Conservation (phyloP, 2,888 invertebrate species). For the Erebia aethiops region DNA sequence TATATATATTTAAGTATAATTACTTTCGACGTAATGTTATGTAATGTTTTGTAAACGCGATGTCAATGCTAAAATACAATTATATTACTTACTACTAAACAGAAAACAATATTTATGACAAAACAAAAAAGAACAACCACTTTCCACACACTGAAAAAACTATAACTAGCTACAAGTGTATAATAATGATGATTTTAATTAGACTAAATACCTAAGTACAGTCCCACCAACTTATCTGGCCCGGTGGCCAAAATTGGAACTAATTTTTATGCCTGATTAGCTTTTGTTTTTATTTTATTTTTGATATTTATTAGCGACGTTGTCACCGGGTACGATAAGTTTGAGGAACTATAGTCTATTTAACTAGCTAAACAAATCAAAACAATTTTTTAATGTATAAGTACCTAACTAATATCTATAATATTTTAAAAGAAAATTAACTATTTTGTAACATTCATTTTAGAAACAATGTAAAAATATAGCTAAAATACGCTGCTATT, state of each 20-base stretch:
- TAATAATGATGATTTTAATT: background rate
- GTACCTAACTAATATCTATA: background rate
- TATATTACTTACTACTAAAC: background rate
- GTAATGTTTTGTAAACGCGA: too few species aligned
- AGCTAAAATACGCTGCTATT: slow-evolving; percentile 19
- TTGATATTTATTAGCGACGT: too few species aligned
- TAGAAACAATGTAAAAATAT: slow-evolving; percentile 20
- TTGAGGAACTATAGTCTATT: background rate
- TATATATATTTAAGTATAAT: too few species aligned
- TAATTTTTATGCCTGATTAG: too few species aligned
- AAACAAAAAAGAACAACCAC: background rate
- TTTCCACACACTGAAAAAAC: background rate
- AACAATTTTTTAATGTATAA: too few species aligned
- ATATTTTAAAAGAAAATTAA: background rate
- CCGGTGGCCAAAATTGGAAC: too few species aligned
- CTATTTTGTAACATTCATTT: background rate
- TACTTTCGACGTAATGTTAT: too few species aligned
- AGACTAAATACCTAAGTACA: background rate
- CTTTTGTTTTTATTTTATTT: too few species aligned
- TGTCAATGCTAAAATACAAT: too few species aligned
- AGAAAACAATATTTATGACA: background rate
- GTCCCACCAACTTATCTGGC: too few species aligned
- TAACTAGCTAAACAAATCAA: background rate
- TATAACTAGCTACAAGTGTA: background rate
- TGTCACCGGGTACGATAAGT: too few species aligned